Base-by-base conservation (phyloP, 2,113 vertebrate species). In the Halcyon malimbica region DNA sequence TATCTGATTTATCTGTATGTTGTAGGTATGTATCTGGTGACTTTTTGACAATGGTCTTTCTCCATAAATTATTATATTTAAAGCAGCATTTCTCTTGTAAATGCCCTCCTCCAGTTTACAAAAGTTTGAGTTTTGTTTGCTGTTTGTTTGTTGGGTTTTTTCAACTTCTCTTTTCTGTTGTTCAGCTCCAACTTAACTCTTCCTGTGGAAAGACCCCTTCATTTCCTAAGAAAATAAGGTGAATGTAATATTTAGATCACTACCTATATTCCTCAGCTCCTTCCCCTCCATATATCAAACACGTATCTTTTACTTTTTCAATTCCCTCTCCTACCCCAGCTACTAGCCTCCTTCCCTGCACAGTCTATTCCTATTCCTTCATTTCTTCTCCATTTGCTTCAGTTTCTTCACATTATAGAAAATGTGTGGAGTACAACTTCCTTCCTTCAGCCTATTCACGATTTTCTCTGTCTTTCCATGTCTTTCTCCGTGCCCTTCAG, bases 381-480 rank as follows among this genome's bases (percentile, higher is more conserved):
- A 62, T 84, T 85, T 71, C 13, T 59, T 93, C 39, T 87, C 67
- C 31, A 53, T 86, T 90, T 83, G 1, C 31, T 92, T 82, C 39
- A 53, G 5, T 28, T 87, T 87, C n/a, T 87, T 76, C 53, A 37
- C 25, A 16, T 69, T 41, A 37, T 37, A 64, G 60, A 68, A 63
- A 60, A 67, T 24, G 2, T 57, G 12, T 39, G 39, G 48, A 79
- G 17, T 44, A 68, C 21, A 64, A 73, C 20, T 80, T 85, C 53
- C 59, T 90, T 90, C 53, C 41, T 84, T 90, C 79, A 82, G 23
- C 35, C 48, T 89, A 68, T 92, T 93, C 51, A 91, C n/a, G n/a
- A 59, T 96, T 73, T 90, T 90, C 44, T 92, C 39, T n/a, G 6
- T 69, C 51, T 86, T 88, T 85, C 44, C 7, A n/a, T 74, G 76